These are phyloP conservation scores for Gephyroberyx darwinii DNA, from an alignment of 2,797 vertebrate species.

Conservation along the genomic window DNA sequence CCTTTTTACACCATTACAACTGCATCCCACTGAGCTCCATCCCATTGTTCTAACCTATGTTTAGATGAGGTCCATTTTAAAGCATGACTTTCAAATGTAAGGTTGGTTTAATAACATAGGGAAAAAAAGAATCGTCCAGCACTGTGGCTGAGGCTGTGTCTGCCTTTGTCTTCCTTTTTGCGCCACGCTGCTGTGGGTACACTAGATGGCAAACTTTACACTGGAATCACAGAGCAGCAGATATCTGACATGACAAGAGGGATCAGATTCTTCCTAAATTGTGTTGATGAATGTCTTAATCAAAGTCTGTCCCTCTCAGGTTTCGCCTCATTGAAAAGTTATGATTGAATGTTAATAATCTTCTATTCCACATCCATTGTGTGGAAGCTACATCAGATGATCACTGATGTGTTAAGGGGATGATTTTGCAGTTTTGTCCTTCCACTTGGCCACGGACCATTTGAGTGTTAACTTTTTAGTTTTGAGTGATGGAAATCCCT, in stretches of 20 bases:
- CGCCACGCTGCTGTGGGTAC: constrained; percentile 85
- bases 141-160: constrained; percentile 42
- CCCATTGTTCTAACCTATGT: constrained; percentile 69
- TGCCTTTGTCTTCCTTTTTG: constrained; percentile 68
- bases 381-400: constrained; percentile 79
- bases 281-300: constrained; percentile 85
- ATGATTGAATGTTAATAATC: constrained; percentile 87
- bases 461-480: constrained; percentile 83
- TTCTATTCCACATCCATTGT: constrained; percentile 81
- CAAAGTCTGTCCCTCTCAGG: constrained; percentile 82
- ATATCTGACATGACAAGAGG: constrained; percentile 64
- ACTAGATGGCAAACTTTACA: constrained; percentile 84
- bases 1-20: constrained; percentile 63
- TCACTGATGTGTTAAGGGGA: constrained; percentile 83
- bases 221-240: constrained; percentile 68
- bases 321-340: constrained; percentile 85
- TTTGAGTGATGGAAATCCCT: constrained; percentile 83
- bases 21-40: constrained; percentile 65
- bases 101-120: constrained; percentile 45
- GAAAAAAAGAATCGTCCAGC: constrained; percentile 19
- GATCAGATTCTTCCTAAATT: constrained; percentile 81
- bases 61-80: constrained; percentile 47
- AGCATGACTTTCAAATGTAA: constrained; percentile 53
- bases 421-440: constrained; percentile 85
- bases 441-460: constrained; percentile 82